Conservation (phyloP, 2,888 invertebrate species). For the Drosophila helvetica region DNA sequence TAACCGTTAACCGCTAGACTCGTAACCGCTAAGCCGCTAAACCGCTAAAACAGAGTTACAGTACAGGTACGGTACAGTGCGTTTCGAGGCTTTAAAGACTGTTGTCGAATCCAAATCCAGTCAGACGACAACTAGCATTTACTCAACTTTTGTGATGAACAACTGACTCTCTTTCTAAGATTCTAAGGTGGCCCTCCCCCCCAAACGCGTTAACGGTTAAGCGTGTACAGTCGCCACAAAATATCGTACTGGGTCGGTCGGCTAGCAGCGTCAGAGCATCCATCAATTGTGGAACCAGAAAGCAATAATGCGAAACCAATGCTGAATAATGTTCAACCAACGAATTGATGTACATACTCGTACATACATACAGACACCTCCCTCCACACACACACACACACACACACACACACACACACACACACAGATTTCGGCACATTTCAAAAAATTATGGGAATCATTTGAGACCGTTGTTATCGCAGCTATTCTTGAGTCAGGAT, state of each 20-base stretch:
- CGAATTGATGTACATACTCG: conserved; percentile 35
- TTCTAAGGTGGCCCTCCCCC: not conserved
- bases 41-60: too few species aligned
- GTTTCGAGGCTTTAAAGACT: too few species aligned
- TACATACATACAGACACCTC: not conserved
- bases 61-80: too few species aligned
- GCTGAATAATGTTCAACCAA: conserved; percentile 35
- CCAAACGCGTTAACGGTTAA: not conserved
- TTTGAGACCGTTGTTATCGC: conserved; percentile 67
- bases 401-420: not conserved
- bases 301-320: conserved; percentile 34
- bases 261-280: conserved; percentile 23
- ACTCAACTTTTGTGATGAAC: not conserved
- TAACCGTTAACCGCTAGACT: not conserved
- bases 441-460: conserved; percentile 20
- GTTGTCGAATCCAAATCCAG: too few species aligned
- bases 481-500: conserved; percentile 33
- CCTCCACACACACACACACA: not conserved
- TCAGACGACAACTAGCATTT: not conserved
- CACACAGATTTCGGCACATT: conserved; percentile 23
- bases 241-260: not conserved
- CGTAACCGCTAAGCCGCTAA: not conserved
- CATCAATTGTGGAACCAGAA: conserved; percentile 42
- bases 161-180: not conserved
- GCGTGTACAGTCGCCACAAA: not conserved